Evolutionary conservation across 2,113 vertebrate genomes (phyloP).

Genomic region (Caranx ignobilis): DNA sequence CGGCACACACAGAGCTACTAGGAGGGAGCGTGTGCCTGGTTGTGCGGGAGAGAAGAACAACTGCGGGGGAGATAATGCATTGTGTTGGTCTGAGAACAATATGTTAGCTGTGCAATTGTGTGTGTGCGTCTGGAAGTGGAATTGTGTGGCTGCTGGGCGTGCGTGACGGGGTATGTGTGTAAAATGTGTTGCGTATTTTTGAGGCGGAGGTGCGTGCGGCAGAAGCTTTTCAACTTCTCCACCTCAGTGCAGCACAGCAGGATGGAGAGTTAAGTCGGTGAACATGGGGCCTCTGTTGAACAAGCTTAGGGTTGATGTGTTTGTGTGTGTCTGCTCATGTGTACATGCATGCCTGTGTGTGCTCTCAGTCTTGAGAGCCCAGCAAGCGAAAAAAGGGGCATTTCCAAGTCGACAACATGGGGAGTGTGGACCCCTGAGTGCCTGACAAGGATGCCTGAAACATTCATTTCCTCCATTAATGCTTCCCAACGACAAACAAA

Average conservation of each 20-base stretch:
- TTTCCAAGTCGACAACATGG: slow-evolving; percentile 15
- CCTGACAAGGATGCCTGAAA: slow-evolving; percentile 22
- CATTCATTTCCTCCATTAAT: slow-evolving; percentile 28
- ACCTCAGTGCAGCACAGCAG: slow-evolving; percentile 56
- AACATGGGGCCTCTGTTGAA: slow-evolving; percentile 36
- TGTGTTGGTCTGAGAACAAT: slow-evolving; percentile 72
- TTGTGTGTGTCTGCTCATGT: background rate
- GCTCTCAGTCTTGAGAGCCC: slow-evolving; percentile 10
- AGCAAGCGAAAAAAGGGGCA: slow-evolving; percentile 15
- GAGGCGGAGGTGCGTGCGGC: slow-evolving; percentile 31
- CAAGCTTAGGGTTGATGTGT: slow-evolving; percentile 6
- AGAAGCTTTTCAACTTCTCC: slow-evolving; percentile 48
- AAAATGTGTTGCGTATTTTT: slow-evolving; percentile 49
- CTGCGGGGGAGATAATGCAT: slow-evolving; percentile 73
- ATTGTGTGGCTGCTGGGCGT: slow-evolving; percentile 14
- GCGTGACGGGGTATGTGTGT: slow-evolving; percentile 16
- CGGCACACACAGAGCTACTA: slow-evolving; percentile 58
- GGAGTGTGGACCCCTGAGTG: slow-evolving; percentile 10
- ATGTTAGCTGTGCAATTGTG: slow-evolving; percentile 66
- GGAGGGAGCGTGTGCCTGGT: slow-evolving; percentile 55
- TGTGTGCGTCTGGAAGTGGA: slow-evolving; percentile 35
- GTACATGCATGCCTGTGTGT: background rate
- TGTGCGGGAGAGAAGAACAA: slow-evolving; percentile 69
- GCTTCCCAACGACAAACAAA: slow-evolving; percentile 20
- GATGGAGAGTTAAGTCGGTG: slow-evolving; percentile 33